Percentiles rank a stretch among this genome's conserved stretches.
Conservation (phyloP, 2,113 vertebrate species). For the Notothenia coriiceps region DNA sequence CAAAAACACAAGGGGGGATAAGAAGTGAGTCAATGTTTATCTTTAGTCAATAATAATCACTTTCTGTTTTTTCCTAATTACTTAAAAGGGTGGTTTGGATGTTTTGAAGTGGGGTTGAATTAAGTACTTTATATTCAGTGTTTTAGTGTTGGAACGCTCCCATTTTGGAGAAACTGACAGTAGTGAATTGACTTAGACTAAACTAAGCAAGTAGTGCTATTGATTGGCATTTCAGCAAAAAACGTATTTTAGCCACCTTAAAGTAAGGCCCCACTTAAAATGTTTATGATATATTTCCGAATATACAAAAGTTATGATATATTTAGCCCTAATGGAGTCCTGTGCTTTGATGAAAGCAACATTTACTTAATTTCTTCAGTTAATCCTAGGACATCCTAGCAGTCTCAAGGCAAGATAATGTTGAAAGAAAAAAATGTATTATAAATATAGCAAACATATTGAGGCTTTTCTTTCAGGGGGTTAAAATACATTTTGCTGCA, state of each 20-base stretch:
- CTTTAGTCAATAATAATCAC: constrained; percentile 22
- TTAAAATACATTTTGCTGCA: not conserved
- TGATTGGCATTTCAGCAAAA: no score
- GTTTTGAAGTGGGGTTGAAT: not conserved
- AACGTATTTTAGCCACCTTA: no score
- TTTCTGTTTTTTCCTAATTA: constrained; percentile 11
- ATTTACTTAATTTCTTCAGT: not conserved
- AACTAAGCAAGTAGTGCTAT: not conserved
- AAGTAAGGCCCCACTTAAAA: not conserved
- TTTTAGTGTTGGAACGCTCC: not conserved
- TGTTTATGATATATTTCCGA: not conserved
- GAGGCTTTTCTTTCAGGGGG: not conserved
- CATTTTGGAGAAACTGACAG: not conserved
- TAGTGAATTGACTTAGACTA: no score
- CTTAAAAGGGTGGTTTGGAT: not conserved
- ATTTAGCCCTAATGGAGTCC: not conserved
- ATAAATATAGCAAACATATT: not conserved
- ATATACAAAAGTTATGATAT: not conserved
- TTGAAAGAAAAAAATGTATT: not conserved
- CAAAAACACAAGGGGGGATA: constrained; percentile 18
- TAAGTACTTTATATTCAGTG: not conserved
- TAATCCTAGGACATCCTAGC: not conserved
- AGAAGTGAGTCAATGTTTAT: constrained; percentile 37
- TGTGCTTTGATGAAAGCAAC: not conserved
- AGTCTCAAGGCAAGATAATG: not conserved